These are phyloP conservation scores for Hydrochoerus hydrochaeris DNA, from an alignment of 2,113 vertebrate species.

Conservation along the genomic window DNA sequence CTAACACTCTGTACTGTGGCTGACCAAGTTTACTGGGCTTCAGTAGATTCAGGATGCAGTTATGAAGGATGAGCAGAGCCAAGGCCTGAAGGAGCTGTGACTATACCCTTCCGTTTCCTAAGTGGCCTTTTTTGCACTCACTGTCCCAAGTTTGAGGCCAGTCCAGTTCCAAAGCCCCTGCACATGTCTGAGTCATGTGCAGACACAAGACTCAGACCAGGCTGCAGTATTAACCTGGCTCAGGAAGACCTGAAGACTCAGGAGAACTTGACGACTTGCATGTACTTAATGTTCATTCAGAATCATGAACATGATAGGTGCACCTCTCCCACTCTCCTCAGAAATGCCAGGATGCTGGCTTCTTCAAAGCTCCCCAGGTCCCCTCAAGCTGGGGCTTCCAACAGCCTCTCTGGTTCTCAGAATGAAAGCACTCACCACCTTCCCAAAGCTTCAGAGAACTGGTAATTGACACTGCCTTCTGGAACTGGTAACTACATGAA, in stretches of 20 bases:
- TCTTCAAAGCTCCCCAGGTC: not conserved
- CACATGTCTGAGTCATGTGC: no score
- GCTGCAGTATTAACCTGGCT: not conserved
- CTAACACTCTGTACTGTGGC: no score
- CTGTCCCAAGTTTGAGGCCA: not conserved
- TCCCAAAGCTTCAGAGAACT: not conserved
- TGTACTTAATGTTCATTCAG: not conserved
- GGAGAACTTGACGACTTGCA: not conserved
- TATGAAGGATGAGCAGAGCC: not conserved
- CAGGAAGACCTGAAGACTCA: not conserved
- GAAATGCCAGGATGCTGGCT: not conserved
- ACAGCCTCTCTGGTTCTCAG: not conserved
- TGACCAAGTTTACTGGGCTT: not conserved
- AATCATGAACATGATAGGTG: not conserved
- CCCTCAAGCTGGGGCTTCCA: not conserved
- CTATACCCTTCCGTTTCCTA: no score
- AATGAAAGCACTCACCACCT: not conserved
- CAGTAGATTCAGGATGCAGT: not conserved
- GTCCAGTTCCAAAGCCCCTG: not conserved
- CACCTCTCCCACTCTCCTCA: not conserved
- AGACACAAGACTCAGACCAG: not conserved
- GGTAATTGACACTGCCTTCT: not conserved
- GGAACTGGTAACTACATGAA: not conserved
- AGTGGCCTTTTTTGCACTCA: not conserved
- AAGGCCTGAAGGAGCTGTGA: not conserved